Conservation (phyloP, 2,888 invertebrate species). For the Parapristionchus giblindavisi region DNA sequence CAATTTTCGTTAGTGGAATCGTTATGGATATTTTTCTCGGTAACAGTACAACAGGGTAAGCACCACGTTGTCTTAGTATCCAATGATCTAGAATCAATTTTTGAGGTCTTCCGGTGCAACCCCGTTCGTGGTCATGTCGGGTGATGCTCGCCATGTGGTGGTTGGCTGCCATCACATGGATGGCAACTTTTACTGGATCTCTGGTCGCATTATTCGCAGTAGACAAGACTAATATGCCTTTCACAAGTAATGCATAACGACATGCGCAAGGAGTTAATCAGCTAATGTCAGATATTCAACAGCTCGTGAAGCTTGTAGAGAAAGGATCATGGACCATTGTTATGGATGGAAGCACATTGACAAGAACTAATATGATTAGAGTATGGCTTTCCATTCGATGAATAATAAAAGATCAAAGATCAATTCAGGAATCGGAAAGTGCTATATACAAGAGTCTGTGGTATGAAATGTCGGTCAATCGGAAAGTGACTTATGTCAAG, state of each 20-base stretch:
- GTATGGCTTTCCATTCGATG: constrained; percentile 35
- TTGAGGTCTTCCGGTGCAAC: constrained; percentile 61
- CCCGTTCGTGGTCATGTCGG: constrained; percentile 61
- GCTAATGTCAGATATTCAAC: constrained; percentile 48
- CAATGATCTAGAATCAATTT: background rate
- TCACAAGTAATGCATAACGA: constrained; percentile 46
- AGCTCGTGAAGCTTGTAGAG: constrained; percentile 52
- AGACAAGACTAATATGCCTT: constrained; percentile 59
- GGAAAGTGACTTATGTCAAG: constrained; percentile 54
- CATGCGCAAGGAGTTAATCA: background rate
- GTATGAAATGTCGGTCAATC: constrained; percentile 57
- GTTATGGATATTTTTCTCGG: constrained; percentile 62
- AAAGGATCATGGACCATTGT: constrained; percentile 55
- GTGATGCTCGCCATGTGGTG: constrained; percentile 64
- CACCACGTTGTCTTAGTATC: background rate
- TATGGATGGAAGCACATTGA: constrained; percentile 55
- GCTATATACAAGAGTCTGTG: constrained; percentile 54
- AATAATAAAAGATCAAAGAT: too few species aligned
- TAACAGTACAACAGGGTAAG: constrained; percentile 63
- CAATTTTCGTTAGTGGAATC: constrained; percentile 54
- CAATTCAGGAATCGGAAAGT: constrained; percentile 48
- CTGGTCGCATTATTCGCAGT: constrained; percentile 67
- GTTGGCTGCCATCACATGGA: constrained; percentile 61
- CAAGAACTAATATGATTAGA: constrained; percentile 58
- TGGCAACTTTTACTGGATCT: constrained; percentile 65